A percentile compares a stretch with the other conserved stretches of the same genome.
Evolutionary conservation across 2,113 vertebrate species (phyloP).

Genomic region (Eretmochelys imbricata): DNA sequence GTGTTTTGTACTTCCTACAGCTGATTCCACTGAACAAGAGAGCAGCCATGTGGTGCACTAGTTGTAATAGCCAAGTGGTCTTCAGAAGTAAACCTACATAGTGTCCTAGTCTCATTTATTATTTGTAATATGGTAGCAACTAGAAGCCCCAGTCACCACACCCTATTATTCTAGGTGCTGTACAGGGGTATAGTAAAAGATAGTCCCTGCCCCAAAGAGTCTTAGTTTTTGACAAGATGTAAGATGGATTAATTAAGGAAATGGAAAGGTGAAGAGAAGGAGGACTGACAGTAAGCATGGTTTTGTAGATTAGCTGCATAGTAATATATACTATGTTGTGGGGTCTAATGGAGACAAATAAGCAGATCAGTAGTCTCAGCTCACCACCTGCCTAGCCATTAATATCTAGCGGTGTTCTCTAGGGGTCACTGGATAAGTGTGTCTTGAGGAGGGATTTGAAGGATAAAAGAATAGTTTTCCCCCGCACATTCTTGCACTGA

Average conservation of each 20-base stretch:
- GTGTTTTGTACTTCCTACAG: neutral
- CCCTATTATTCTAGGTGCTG: accelerated
- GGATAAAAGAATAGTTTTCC: neutral
- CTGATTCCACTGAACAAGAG: neutral
- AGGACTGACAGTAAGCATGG: neutral
- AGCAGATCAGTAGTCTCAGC: neutral
- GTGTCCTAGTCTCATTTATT: neutral
- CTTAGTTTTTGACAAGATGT: neutral
- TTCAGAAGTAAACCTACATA: slow-evolving; percentile 2
- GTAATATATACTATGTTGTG: neutral
- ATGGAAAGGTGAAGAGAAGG: neutral
- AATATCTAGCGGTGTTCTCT: neutral
- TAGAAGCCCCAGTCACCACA: neutral
- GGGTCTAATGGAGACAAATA: neutral
- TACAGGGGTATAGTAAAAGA: neutral
- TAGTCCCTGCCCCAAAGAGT: neutral
- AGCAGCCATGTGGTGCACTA: neutral
- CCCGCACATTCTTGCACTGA: neutral
- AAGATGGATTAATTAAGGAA: neutral
- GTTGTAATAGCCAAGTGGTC: neutral
- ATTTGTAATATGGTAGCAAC: neutral
- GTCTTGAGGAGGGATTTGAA: slow-evolving; percentile 1
- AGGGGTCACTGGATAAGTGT: neutral
- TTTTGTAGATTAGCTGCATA: neutral
- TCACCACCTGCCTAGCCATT: neutral